Percentiles rank a stretch among this genome's conserved stretches.
These are phyloP conservation scores for Hippocampus comes DNA, from an alignment of 2,113 vertebrate genomes.

Conservation along the genomic window DNA sequence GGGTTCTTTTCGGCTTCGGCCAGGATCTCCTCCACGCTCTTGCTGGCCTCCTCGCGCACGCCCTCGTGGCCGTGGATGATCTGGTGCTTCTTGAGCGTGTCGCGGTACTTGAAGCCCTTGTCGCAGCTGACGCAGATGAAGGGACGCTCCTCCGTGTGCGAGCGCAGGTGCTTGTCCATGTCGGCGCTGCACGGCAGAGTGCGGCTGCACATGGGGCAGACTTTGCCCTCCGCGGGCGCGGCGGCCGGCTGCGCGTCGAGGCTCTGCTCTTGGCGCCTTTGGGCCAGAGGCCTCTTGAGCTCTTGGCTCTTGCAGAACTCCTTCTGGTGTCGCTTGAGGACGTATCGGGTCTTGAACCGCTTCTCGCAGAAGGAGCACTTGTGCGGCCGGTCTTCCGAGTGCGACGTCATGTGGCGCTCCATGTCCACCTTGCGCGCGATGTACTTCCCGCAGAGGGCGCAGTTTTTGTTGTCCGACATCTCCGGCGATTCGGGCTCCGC, in stretches of 20 bases:
- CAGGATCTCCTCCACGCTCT: slow-evolving; percentile 57
- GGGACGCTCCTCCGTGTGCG: slow-evolving; percentile 64
- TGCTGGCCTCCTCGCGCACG: slow-evolving; percentile 57
- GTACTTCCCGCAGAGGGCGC: slow-evolving; percentile 61
- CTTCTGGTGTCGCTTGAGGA: slow-evolving; percentile 64
- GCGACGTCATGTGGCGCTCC: slow-evolving; percentile 70
- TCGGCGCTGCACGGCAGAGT: slow-evolving; percentile 59
- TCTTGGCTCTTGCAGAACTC: slow-evolving; percentile 65
- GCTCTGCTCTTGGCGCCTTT: slow-evolving; percentile 17
- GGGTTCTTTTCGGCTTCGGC: slow-evolving; percentile 33
- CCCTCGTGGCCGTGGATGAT: slow-evolving; percentile 68
- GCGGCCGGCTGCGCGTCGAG: background rate
- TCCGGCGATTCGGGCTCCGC: slow-evolving; percentile 22
- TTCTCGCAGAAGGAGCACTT: slow-evolving; percentile 62
- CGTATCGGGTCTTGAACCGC: slow-evolving; percentile 65
- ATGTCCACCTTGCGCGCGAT: slow-evolving; percentile 59
- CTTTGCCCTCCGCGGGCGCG: slow-evolving; percentile 17
- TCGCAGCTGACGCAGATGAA: slow-evolving; percentile 64
- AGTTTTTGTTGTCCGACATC: slow-evolving; percentile 50
- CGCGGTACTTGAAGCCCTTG: slow-evolving; percentile 70
- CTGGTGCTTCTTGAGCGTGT: slow-evolving; percentile 70
- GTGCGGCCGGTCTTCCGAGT: slow-evolving; percentile 66
- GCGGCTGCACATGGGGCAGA: slow-evolving; percentile 65
- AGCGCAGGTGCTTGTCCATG: slow-evolving; percentile 62
- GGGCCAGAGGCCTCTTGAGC: slow-evolving; percentile 27